phyloP scores from a whole-genome alignment of 2,797 vertebrate genomes.

The Gila robusta region DNA sequence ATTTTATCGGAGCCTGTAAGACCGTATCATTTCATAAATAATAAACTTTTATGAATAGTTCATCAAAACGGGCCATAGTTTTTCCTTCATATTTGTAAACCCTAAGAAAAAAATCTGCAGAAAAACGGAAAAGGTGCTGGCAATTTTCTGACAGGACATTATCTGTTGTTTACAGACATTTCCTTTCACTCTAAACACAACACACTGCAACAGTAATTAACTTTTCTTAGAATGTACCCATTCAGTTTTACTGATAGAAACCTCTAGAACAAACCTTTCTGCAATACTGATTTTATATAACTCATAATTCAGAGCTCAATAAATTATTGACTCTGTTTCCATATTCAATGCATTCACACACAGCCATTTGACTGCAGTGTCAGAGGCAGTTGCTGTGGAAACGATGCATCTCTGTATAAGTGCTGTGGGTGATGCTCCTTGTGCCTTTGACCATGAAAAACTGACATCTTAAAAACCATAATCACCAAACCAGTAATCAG shows the following conservation, averaged over 20 bases:
- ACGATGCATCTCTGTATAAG: constrained; percentile 47
- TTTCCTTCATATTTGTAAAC: background rate
- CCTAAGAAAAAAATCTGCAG: background rate
- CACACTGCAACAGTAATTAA: background rate
- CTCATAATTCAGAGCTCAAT: constrained; percentile 18
- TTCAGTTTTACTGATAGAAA: background rate
- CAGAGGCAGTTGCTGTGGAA: constrained; percentile 65
- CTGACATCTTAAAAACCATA: constrained; percentile 18
- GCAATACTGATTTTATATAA: background rate
- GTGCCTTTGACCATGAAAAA: constrained; percentile 14
- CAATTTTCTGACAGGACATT: background rate
- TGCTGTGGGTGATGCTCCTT: constrained; percentile 29
- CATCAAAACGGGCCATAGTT: background rate
- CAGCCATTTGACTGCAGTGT: constrained; percentile 25
- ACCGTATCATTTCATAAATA: background rate
- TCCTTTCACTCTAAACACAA: background rate
- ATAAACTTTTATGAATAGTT: background rate
- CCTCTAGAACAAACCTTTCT: background rate
- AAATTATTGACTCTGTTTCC: constrained; percentile 42
- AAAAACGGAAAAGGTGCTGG: background rate
- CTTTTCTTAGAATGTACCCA: background rate
- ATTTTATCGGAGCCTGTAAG: background rate
- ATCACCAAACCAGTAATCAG: constrained; percentile 29
- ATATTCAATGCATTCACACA: constrained; percentile 74
- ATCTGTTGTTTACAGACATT: background rate